A percentile compares a stretch with the other conserved stretches of the same genome.
phyloP scores from a whole-genome alignment of 2,797 vertebrate genomes.

The Zenarchopterus dispar region DNA sequence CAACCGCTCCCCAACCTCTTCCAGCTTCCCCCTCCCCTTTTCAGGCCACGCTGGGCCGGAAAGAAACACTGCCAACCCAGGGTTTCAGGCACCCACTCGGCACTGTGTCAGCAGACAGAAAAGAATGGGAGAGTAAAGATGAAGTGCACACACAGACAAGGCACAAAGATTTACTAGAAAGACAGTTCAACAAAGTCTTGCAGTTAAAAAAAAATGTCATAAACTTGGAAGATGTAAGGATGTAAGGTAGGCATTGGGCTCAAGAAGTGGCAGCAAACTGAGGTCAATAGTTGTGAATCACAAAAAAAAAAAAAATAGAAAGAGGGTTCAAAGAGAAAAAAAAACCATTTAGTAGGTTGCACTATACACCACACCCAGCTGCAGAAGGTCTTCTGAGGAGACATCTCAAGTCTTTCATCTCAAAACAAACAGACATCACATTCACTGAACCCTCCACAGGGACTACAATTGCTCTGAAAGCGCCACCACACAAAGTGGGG shows the following conservation, averaged over 20 bases:
- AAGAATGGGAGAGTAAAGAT: constrained; percentile 42
- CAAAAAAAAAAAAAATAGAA: neutral
- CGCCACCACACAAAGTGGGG: constrained; percentile 23
- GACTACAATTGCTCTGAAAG: neutral
- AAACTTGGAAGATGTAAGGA: neutral
- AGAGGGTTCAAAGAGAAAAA: neutral
- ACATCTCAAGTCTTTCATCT: constrained; percentile 17
- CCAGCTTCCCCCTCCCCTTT: constrained; percentile 6
- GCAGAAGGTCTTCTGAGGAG: constrained; percentile 8
- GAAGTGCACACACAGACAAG: constrained; percentile 29
- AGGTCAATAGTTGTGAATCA: neutral
- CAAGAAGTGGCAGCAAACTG: constrained; percentile 1
- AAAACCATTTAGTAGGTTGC: neutral
- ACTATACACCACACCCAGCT: constrained; percentile 10
- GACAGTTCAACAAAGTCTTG: constrained; percentile 15
- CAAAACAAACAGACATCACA: constrained; percentile 37
- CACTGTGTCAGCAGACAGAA: constrained; percentile 49
- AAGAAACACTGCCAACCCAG: constrained; percentile 48
- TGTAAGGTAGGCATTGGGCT: neutral
- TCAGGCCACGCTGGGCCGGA: constrained; percentile 32
- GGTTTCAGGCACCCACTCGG: constrained; percentile 49
- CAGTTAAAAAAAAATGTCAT: constrained; percentile 13
- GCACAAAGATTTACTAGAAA: constrained; percentile 32
- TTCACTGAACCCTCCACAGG: constrained; percentile 10
- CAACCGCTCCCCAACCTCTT: constrained; percentile 19